Evolutionary conservation across 2,797 vertebrate species (phyloP), one percentile per base, ranked within the genome.

Genomic region (Premnoplex brunnescens): DNA sequence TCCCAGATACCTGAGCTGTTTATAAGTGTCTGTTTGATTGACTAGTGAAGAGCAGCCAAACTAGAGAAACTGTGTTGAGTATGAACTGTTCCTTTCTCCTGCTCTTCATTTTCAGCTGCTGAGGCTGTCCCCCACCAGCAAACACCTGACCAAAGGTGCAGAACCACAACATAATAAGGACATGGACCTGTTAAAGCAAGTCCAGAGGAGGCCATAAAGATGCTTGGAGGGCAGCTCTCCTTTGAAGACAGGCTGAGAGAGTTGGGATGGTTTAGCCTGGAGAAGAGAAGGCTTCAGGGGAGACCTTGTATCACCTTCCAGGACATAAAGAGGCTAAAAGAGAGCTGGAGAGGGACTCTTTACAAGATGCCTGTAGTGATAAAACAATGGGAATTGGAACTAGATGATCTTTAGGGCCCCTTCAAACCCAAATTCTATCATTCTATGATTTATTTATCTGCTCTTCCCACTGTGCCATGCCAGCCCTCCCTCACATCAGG

Each of bases 381-480:
- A 52, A 52, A 22, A 28, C 6, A 58, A 63, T n/a, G 49, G 15
- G 5, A 59, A 10, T 22, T 69, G 9, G 20, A 76, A n/a, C 26
- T 24, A n/a, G 26, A n/a, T n/a, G 19, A 28, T 30, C 13, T 78
- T 73, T 48, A 28, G 13, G 7, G 16, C 48, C 16, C 5, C 46
- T 54, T 66, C 14, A 48, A 73, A 48, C 26, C 9, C 34, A 36
- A 28, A 60, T 54, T 67, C 30, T n/a, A 1, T 16, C 37, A 51
- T 30, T 30, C 56, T 63, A 28, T 27, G 32, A 54, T 58, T 49
- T 14, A 39, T 58, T 49, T 14, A 39, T 11, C 9, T 15, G n/a
- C 36, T 44, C 55, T 78, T 2, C 1, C 9, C 15, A 0, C 20
- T 21, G 51, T 30, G 8, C 39, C 1, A 1, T 9, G 5, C 9